Evolutionary conservation across 2,113 vertebrate genomes (phyloP).

Genomic region (Aptenodytes forsteri): DNA sequence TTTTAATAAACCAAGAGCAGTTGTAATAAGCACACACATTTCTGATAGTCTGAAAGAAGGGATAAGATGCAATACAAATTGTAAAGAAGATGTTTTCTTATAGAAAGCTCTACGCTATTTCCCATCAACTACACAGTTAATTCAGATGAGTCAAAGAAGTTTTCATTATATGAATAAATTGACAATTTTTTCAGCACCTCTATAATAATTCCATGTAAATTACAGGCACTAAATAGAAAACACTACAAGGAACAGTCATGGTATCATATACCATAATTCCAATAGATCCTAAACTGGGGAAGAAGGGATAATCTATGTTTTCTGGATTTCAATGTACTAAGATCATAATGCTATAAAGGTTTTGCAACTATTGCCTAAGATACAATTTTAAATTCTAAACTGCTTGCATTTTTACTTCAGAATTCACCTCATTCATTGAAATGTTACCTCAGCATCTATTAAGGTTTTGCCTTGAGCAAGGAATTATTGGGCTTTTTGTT

Average conservation of each 20-base stretch:
- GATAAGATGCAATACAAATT: neutral
- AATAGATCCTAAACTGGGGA: neutral
- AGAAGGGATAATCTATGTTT: neutral
- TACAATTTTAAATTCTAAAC: conserved; percentile 28
- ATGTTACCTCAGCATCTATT: conserved; percentile 51
- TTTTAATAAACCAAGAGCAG: neutral
- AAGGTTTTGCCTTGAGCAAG: conserved; percentile 54
- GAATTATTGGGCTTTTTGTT: conserved; percentile 52
- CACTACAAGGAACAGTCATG: neutral
- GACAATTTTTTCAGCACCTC: neutral
- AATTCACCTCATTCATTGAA: conserved; percentile 47
- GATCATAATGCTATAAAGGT: neutral
- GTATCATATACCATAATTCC: neutral
- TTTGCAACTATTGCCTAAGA: conserved; percentile 14
- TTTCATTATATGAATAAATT: conserved; percentile 7
- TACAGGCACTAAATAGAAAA: conserved; percentile 28
- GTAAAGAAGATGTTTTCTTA: neutral
- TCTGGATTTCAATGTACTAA: neutral
- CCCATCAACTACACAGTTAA: neutral
- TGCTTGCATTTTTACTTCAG: conserved; percentile 21
- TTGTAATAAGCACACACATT: neutral
- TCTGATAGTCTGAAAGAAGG: neutral
- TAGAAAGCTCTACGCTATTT: neutral
- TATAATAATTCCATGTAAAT: neutral
- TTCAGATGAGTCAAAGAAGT: neutral